Evolutionary conservation across 2,113 vertebrate species (phyloP).

Genomic region (Lophochroa leadbeateri): DNA sequence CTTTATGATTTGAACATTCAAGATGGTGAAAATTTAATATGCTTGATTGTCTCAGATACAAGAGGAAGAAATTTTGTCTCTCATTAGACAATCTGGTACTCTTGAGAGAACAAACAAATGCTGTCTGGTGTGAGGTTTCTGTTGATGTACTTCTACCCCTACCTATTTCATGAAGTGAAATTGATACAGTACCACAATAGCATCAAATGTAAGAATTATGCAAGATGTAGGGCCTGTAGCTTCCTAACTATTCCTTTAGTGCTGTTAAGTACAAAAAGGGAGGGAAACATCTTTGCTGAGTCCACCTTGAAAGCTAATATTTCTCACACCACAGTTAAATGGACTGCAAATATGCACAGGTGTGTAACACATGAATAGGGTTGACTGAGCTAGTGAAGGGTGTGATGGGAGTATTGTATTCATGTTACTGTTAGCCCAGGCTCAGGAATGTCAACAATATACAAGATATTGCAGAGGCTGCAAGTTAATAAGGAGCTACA

Average conservation of each 20-base stretch:
- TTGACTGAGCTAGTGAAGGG: neutral
- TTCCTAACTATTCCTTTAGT: neutral
- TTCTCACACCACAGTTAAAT: conserved; percentile 15
- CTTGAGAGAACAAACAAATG: neutral
- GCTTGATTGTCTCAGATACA: neutral
- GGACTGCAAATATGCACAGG: conserved; percentile 66
- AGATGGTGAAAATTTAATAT: neutral
- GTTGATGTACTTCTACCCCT: neutral
- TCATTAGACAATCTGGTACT: neutral
- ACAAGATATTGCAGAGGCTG: conserved; percentile 33
- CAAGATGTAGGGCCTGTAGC: neutral
- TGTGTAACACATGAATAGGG: conserved; percentile 44
- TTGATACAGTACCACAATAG: neutral
- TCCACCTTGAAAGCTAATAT: conserved; percentile 56
- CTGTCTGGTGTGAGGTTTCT: neutral
- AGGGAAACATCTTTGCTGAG: neutral
- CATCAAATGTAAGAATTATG: neutral
- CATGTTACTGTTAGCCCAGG: conserved; percentile 32
- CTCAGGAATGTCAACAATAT: conserved; percentile 58
- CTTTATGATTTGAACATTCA: neutral
- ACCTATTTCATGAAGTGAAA: neutral
- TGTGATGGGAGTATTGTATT: conserved; percentile 25
- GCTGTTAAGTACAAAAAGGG: neutral
- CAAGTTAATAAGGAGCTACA: conserved; percentile 9
- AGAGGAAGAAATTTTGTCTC: neutral